A percentile compares a stretch with the other conserved stretches of the same genome.
phyloP scores from a whole-genome alignment of 2,113 vertebrate species.

The Pandion haliaetus region DNA sequence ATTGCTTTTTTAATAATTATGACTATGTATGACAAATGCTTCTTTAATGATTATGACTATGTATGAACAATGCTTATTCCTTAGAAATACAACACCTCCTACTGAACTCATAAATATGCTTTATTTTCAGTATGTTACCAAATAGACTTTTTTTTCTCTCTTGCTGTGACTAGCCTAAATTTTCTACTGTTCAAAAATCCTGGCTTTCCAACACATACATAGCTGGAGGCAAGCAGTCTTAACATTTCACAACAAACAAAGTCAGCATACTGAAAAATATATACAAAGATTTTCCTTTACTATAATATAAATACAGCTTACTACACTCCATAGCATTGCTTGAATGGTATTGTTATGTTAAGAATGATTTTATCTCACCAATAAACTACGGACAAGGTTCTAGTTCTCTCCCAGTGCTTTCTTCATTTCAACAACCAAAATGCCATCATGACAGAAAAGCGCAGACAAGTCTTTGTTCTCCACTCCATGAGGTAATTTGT shows the following conservation, averaged over 20 bases:
- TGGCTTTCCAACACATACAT: not conserved
- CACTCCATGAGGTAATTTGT: slow-evolving; percentile 74
- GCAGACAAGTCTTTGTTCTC: slow-evolving; percentile 77
- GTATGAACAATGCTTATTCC: not conserved
- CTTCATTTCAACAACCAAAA: slow-evolving; percentile 81
- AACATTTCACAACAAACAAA: slow-evolving; percentile 22
- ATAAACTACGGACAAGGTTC: not conserved
- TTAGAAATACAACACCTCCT: not conserved
- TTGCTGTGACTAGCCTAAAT: not conserved
- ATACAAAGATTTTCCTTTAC: slow-evolving; percentile 6
- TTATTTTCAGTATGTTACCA: not conserved
- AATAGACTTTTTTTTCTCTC: not conserved
- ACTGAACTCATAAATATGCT: not conserved
- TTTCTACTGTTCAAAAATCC: not conserved
- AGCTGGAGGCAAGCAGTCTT: not conserved
- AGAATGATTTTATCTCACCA: not conserved
- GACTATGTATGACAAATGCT: not conserved
- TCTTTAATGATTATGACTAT: not conserved
- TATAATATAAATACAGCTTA: not conserved
- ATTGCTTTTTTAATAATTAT: not conserved
- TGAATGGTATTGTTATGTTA: not conserved
- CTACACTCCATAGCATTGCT: not conserved
- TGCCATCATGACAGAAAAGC: slow-evolving; percentile 81
- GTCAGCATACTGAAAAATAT: not conserved
- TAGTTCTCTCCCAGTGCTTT: slow-evolving; percentile 28